Conservation (phyloP, 2,113 vertebrate genomes). For the Cercopithecus mona region DNA sequence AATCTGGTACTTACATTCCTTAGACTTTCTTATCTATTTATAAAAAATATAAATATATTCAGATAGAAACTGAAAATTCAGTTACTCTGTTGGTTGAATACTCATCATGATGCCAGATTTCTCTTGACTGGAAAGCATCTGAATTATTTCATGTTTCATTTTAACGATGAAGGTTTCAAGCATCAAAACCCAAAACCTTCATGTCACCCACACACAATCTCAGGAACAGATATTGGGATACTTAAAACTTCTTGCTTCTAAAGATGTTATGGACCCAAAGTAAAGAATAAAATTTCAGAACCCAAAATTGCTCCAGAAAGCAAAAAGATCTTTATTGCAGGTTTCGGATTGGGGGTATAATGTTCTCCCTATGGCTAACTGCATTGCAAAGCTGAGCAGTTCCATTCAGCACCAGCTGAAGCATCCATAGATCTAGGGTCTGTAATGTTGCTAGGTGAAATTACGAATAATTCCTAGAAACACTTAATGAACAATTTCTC, state of each 20-base stretch:
- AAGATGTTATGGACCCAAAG: neutral
- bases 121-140: neutral
- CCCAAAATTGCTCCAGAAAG: conserved; percentile 17
- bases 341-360: neutral
- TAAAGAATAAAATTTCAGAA: conserved; percentile 25
- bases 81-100: neutral
- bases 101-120: neutral
- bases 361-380: conserved; percentile 3
- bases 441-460: conserved; percentile 43
- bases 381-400: neutral
- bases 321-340: neutral
- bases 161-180: neutral
- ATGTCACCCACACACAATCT: neutral
- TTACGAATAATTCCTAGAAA: conserved; percentile 70
- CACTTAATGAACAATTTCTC: conserved; percentile 59
- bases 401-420: neutral
- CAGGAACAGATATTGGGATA: neutral
- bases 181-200: neutral
- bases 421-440: conserved; percentile 26
- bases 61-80: conserved; percentile 7
- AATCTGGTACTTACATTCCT: neutral
- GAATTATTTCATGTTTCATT: neutral
- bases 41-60: neutral
- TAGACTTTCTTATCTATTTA: neutral
- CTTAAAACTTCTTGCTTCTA: neutral